Evolutionary conservation across 2,113 vertebrate species (phyloP).

Genomic region (rat (Rattus norvegicus)): GRCr8 NC_086022.1:61311501-61312000

Average conservation of each 20-base stretch:
- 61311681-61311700: no score
- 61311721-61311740: neutral
- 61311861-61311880: constrained; percentile 21
- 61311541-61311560: neutral
- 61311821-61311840: constrained; percentile 23
- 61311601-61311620: constrained; percentile 9
- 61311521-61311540: neutral
- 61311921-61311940: no score
- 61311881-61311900: constrained; percentile 34
- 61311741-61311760: neutral
- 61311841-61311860: neutral
- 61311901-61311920: neutral
- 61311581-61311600: neutral
- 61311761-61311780: neutral
- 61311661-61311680: neutral
- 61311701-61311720: neutral
- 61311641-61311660: neutral
- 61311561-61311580: constrained; percentile 20
- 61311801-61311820: neutral
- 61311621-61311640: neutral
- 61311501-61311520: no score
- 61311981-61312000: no score
- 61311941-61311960: no score
- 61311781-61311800: neutral
- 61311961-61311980: no score